A percentile compares a stretch with the other conserved stretches of the same genome.
phyloP scores from a whole-genome alignment of 2,797 vertebrate genomes.

The Epinephelus coioides region DNA sequence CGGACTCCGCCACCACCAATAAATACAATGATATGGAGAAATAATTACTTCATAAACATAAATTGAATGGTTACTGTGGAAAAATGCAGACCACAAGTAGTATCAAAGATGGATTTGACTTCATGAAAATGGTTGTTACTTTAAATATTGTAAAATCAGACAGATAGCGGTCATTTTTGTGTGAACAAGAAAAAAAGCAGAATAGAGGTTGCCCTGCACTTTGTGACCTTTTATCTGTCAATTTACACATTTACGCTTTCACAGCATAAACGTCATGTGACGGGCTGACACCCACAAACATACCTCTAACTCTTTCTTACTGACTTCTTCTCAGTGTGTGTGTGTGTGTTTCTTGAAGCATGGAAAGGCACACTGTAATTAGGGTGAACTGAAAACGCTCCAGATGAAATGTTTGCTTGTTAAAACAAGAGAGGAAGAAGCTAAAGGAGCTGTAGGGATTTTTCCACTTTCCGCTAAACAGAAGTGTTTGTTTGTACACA shows the following conservation, averaged over 20 bases:
- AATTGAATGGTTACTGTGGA: background rate
- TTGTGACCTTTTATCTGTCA: constrained; percentile 17
- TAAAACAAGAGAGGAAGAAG: constrained; percentile 59
- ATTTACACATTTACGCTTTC: constrained; percentile 45
- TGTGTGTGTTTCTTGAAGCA: constrained; percentile 24
- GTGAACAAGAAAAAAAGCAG: background rate
- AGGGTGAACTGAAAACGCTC: constrained; percentile 49
- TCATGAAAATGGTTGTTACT: background rate
- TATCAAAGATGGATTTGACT: background rate
- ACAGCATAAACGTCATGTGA: constrained; percentile 42
- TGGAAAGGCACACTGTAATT: constrained; percentile 58
- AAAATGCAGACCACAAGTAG: too few species aligned
- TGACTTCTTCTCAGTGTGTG: constrained; percentile 10
- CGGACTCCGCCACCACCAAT: background rate
- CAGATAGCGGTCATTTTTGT: background rate
- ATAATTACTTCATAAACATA: background rate
- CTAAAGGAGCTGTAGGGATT: constrained; percentile 54
- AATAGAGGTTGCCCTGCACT: background rate
- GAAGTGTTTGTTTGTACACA: constrained; percentile 58
- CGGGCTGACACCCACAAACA: constrained; percentile 45
- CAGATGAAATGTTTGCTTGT: constrained; percentile 70
- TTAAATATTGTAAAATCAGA: background rate
- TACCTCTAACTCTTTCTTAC: background rate
- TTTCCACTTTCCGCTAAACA: constrained; percentile 55
- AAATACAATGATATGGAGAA: background rate